Evolutionary conservation across 2,888 invertebrate species (phyloP), one percentile per base, ranked within the genome.

Genomic region (Microctonus aethiopoides): DNA sequence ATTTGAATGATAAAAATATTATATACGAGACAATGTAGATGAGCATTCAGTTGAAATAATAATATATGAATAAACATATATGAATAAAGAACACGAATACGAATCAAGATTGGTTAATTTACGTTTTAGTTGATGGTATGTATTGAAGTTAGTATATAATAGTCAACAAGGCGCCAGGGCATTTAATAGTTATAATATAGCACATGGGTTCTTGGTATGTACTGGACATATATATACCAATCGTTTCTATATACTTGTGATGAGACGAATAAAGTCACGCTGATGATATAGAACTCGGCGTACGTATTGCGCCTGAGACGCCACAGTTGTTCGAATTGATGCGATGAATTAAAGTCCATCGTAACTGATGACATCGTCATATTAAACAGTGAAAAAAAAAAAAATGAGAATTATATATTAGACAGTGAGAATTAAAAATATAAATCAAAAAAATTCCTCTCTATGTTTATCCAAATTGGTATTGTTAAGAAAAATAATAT

Each of bases 111-210:
- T 70, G 70, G 62, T 70, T 61, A 70, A 70, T 70, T 70, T 46
- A 70, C 66, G 62, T 67, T 70, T n/a, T n/a, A n/a, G 62, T 46
- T 16, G 60, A 32, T 32, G 24, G 62, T 13, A 34, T 6, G 34
- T 34, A 32, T 29, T 16, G 34, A 34, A 34, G 7, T 29, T 32
- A 32, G 29, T 36, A 22, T 46, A 79, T 77, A 75, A 46, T 81
- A 82, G 83, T 83, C 84, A 78, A 78, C 79, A 71, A 83, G 84
- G 84, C 84, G 85, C 85, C 85, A 81, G 77, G 77, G 79, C 79
- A 83, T 84, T 85, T 83, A 84, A 78, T 75, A 76, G 78, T 78
- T 80, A 77, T 46, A 46, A 46, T n/a, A n/a, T n/a, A n/a, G 7
- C 46, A 7, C 46, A 46, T 46, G 46, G 46, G 80, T 80, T 78